Evolutionary conservation across 2,888 invertebrate species (phyloP), one percentile per base, ranked within the genome.

Genomic region (Norana najaformis): DNA sequence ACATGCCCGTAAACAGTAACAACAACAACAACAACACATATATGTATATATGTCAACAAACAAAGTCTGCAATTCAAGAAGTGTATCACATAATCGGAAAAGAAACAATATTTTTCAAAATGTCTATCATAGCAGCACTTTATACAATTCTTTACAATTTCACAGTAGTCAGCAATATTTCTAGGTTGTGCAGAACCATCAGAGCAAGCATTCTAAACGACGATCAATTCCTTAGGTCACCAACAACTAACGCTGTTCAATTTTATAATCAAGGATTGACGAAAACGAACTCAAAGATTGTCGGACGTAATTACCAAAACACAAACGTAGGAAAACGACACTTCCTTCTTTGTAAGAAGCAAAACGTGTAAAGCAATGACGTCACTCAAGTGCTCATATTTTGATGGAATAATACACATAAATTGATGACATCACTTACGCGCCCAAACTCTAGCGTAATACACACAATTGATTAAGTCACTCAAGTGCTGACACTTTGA

Each of bases 21-120:
- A 69, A 69, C 11, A 69, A 69, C 69, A 69, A 69, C n/a, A 69
- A 69, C 8, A n/a, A 69, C 69, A 69, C 30, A 69, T n/a, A 8
- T 23, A n/a, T n/a, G 1, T 69, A 8, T 69, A 69, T 69, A 69
- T 69, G 69, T 69, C 69, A 69, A 69, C 69, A 69, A 30, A 69
- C 69, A 69, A 30, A 30, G 11, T 69, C 69, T 69, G n/a, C 69
- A 11, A 8, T 69, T 69, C 69, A 69, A 69, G 69, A 69, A 69
- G n/a, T n/a, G 13, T 69, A 69, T 69, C 69, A 69, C 69, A 69
- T 69, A 69, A 69, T 69, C 69, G 69, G 69, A 69, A 69, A 69
- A 69, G 69, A 69, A 69, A 69, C 69, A 69, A 69, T 69, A 47
- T 69, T 69, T 69, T 69, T 69, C 69, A 69, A 30, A 69, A 47